A percentile compares a stretch with the other conserved stretches of the same genome.
Evolutionary conservation across 2,113 vertebrate species (phyloP).

Genomic region (Nicator chloris): DNA sequence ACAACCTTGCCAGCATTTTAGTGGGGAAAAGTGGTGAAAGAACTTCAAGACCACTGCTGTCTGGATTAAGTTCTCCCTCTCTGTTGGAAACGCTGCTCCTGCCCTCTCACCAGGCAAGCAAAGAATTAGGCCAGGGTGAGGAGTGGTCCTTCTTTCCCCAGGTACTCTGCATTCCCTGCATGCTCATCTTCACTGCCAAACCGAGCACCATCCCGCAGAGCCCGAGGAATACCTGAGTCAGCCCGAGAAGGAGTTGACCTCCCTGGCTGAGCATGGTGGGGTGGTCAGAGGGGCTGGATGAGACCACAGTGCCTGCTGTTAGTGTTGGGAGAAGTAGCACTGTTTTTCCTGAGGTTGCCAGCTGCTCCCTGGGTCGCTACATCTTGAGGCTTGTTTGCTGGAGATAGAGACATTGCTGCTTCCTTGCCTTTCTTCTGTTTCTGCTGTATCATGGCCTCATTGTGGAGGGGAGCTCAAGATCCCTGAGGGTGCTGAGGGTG

Average conservation of each 20-base stretch:
- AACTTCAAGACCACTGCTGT: neutral
- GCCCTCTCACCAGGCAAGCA: neutral
- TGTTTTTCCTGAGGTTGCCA: neutral
- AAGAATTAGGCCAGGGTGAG: neutral
- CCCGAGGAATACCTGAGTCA: too few species aligned
- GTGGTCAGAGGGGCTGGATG: neutral
- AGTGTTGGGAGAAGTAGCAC: neutral
- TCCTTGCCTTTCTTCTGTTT: neutral
- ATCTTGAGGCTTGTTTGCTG: neutral
- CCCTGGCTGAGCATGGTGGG: neutral
- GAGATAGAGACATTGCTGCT: neutral
- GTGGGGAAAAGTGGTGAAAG: neutral
- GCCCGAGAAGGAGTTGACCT: fast-evolving
- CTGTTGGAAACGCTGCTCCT: neutral
- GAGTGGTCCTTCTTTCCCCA: neutral
- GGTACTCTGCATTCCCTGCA: neutral
- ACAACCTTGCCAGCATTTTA: neutral
- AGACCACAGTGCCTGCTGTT: neutral
- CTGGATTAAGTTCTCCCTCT: neutral
- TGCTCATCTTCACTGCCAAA: neutral
- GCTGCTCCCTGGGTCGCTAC: neutral
- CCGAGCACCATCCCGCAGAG: neutral
- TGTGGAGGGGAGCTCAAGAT: neutral
- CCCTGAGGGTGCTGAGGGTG: neutral
- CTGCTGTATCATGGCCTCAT: fast-evolving